Percentiles rank a stretch among this genome's conserved stretches.
Conservation (phyloP, 2,113 vertebrate species). For the Protomyctophum bolini region DNA sequence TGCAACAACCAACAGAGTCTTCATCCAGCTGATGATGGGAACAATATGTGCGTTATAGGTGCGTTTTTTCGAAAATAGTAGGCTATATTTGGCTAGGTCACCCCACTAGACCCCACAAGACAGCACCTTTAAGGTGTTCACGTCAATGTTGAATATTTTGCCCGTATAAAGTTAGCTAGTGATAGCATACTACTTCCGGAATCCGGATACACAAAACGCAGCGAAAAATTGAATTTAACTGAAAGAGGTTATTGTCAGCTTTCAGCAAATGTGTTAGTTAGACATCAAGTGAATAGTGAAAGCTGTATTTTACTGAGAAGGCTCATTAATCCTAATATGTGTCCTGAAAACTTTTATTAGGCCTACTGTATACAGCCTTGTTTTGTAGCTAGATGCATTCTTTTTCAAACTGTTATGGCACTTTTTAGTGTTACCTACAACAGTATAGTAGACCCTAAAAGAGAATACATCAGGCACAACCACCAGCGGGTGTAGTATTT, state of each 20-base stretch:
- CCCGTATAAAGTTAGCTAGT: too few species aligned
- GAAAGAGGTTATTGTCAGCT: background rate
- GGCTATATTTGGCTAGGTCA: too few species aligned
- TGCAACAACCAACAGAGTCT: slow-evolving; percentile 23
- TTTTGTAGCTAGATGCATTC: slow-evolving; percentile 35
- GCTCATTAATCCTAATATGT: slow-evolving; percentile 70
- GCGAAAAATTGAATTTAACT: too few species aligned
- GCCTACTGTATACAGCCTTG: slow-evolving; percentile 54
- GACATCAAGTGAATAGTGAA: background rate
- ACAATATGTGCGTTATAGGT: too few species aligned
- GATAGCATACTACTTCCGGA: too few species aligned
- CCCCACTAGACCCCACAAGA: too few species aligned
- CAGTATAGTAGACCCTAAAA: background rate
- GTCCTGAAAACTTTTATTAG: slow-evolving; percentile 8
- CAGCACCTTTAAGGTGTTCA: too few species aligned
- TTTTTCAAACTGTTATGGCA: slow-evolving; percentile 21
- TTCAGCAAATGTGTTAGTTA: background rate
- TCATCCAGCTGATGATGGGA: background rate
- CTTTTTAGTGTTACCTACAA: slow-evolving; percentile 29
- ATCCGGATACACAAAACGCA: too few species aligned
- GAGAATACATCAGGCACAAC: slow-evolving; percentile 20
- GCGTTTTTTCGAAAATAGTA: too few species aligned
- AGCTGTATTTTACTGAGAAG: slow-evolving; percentile 33
- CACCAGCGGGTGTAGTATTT: slow-evolving; percentile 12
- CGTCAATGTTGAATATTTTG: too few species aligned